phyloP scores from a whole-genome alignment of 2,113 vertebrate species.

The Tachuris rubrigastra region DNA sequence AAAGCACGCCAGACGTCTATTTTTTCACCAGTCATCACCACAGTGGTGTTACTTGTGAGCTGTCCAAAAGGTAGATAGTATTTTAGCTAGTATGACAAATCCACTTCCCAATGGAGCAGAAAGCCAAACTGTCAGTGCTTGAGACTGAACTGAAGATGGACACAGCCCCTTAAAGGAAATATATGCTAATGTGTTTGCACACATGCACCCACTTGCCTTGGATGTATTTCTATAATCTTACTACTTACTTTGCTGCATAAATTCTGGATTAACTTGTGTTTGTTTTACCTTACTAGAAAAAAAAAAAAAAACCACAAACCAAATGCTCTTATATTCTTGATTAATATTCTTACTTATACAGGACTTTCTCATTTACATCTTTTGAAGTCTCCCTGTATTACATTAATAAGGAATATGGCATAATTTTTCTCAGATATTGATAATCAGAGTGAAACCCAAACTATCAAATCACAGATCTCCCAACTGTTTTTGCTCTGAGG shows the following conservation, averaged over 20 bases:
- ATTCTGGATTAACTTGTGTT: neutral
- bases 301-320: neutral
- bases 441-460: neutral
- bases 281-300: neutral
- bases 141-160: neutral
- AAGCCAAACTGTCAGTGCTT: neutral
- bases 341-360: neutral
- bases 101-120: neutral
- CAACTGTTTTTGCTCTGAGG: neutral
- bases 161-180: neutral
- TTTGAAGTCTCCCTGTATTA: neutral
- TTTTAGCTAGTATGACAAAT: neutral
- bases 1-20: neutral
- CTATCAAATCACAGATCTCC: neutral
- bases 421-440: neutral
- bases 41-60: neutral
- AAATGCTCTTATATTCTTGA: neutral
- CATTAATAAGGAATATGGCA: neutral
- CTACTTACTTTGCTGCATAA: neutral
- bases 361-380: neutral
- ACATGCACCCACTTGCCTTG: neutral
- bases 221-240: neutral
- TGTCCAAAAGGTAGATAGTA: neutral
- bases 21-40: neutral
- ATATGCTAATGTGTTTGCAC: neutral